phyloP scores from a whole-genome alignment of 2,797 vertebrate species.

The Arvicola amphibius region DNA sequence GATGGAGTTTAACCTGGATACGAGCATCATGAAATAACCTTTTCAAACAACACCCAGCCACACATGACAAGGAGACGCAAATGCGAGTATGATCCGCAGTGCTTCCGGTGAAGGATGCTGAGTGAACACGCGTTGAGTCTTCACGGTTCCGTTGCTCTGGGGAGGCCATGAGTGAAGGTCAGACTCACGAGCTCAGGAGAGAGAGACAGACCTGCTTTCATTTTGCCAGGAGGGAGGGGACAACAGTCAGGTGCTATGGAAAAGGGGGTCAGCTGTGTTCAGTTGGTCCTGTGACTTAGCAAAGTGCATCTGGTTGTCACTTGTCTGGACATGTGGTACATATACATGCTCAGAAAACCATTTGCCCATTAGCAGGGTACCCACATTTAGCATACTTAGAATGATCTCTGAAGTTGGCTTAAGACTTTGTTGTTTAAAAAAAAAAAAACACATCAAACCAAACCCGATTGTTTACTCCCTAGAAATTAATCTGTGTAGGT shows the following conservation, averaged over 20 bases:
- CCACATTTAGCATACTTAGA: neutral
- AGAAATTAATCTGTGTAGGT: neutral
- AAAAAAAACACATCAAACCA: neutral
- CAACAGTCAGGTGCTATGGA: rapidly evolving
- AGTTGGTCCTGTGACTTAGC: neutral
- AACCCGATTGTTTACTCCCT: neutral
- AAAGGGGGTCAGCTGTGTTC: neutral
- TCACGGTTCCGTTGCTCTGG: neutral
- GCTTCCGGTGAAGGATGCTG: neutral
- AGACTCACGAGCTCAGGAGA: neutral
- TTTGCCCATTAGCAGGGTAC: neutral
- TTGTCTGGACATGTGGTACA: neutral
- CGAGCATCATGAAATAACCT: neutral
- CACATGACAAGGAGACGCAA: neutral
- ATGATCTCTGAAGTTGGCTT: neutral
- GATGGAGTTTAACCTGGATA: neutral
- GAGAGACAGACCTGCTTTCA: neutral
- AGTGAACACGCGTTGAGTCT: neutral
- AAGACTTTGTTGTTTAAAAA: neutral
- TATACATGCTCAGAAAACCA: neutral
- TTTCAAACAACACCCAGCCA: neutral
- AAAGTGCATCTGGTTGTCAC: rapidly evolving
- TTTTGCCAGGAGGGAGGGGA: neutral
- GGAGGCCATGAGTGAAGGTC: neutral
- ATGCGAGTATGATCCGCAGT: neutral